Base-by-base conservation (phyloP, 2,113 vertebrate species). In the Struthidea cinerea region DNA sequence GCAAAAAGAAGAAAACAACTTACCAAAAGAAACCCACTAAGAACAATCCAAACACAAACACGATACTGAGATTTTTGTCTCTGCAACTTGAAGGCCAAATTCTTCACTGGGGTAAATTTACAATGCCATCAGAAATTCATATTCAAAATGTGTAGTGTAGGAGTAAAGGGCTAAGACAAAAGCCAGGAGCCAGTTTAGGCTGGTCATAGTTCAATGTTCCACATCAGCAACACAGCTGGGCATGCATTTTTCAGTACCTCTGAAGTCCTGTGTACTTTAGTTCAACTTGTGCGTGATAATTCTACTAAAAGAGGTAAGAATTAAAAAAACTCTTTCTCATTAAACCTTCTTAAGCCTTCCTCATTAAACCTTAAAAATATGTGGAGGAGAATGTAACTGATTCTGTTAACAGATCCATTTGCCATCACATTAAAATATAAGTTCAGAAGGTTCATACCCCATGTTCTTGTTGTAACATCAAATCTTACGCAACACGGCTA, bases 1-100 rank as follows among this genome's bases (percentile, higher is more conserved):
- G 88, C 79, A 96, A 90, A 94, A 94, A 80, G 37, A 83, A 84
- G 26, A 44, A 52, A 67, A 55, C 59, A 60, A 63, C 10, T 42
- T 20, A 13, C 10, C 17, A 53, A 84, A 92, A 92, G 37, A 92
- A 79, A 1, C 1, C 4, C 50, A 68, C 35, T 30, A 87, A 60
- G 41, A 94, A 84, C 61, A 94, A 91, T 67, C 30, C 59, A 86
- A 94, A 88, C 49, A 92, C 55, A 89, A 87, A 85, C 78, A 87
- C 6, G 16, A 50, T 59, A 55, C 55, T 44, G 75, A 90, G 55
- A 70, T 76, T 83, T 83, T 88, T 88, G 63, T 63, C 77, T 76
- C 87, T 85, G 79, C 35, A 49, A 39, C 9, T 28, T 32, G 59
- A 85, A 73, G 16, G 59, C 70, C 74, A 77, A 74, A 88, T 80